Conservation (phyloP, 2,797 vertebrate species). For the Xiphorhynchus erythropygius region DNA sequence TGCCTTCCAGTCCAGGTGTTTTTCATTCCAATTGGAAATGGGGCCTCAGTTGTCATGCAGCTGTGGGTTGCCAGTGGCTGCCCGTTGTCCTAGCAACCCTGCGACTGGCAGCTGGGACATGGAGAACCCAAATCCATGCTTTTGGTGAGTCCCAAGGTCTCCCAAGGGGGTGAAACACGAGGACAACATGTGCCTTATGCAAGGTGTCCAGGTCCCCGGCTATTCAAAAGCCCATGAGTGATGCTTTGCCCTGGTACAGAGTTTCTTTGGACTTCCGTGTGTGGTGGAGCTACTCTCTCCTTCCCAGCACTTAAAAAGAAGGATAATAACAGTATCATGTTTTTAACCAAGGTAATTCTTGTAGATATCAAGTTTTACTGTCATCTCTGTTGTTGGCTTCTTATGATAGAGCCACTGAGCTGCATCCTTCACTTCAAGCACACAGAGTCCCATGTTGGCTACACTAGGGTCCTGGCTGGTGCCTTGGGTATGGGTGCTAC, state of each 20-base stretch:
- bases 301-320: not conserved
- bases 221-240: not conserved
- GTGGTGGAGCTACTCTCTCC: not conserved
- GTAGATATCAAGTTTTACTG: not conserved
- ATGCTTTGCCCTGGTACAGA: not conserved
- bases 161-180: fast-evolving
- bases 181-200: fast-evolving
- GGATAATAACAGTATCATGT: not conserved
- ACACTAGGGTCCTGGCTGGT: not conserved
- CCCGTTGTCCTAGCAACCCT: fast-evolving
- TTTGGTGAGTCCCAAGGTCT: not conserved
- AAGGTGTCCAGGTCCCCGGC: not conserved
- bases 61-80: not conserved
- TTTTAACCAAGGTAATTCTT: not conserved
- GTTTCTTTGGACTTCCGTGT: not conserved
- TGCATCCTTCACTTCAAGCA: not conserved
- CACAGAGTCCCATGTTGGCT: not conserved
- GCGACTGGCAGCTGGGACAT: fast-evolving
- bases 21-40: not conserved
- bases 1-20: not conserved
- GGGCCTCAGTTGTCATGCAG: fast-evolving
- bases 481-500: not conserved
- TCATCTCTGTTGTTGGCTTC: not conserved
- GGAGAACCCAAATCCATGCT: not conserved
- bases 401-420: not conserved